phyloP scores from a whole-genome alignment of 1,140 invertebrate species.

The Papilio polyxenes region DNA sequence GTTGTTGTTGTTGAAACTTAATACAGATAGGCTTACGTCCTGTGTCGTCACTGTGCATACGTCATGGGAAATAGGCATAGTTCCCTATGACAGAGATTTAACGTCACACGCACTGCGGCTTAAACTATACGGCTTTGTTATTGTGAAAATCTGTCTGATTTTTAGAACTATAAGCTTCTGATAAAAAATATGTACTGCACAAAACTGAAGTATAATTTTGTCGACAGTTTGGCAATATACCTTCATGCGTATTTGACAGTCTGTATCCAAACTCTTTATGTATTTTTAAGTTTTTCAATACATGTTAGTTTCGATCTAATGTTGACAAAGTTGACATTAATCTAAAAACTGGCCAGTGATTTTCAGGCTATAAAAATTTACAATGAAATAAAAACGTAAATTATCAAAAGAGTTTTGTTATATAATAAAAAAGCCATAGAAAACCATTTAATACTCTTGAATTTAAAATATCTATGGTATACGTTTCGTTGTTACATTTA shows the following conservation, averaged over 20 bases:
- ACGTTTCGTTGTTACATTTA: background rate
- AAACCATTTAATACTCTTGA: background rate
- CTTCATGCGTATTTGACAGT: too few species aligned
- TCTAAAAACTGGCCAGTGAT: too few species aligned
- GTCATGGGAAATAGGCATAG: background rate
- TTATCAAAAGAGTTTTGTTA: too few species aligned
- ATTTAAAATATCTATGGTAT: background rate
- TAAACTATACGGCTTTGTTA: background rate
- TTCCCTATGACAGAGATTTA: background rate
- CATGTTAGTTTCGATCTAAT: too few species aligned
- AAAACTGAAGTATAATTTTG: background rate
- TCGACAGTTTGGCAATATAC: too few species aligned
- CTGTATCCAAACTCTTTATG: too few species aligned
- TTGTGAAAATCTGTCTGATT: conserved; percentile 2
- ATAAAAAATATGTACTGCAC: background rate
- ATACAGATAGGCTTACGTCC: background rate
- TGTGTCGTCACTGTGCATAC: background rate
- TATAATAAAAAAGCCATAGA: background rate
- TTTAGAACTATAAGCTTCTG: background rate
- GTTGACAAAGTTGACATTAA: too few species aligned
- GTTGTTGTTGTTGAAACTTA: background rate
- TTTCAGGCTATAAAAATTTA: too few species aligned
- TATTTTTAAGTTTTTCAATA: too few species aligned
- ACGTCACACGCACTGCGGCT: conserved; percentile 1
- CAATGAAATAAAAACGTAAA: too few species aligned